Evolutionary conservation across 2,113 vertebrate genomes (phyloP), one percentile per base, ranked within the genome.

Genomic region (Bothrops jararaca): DNA sequence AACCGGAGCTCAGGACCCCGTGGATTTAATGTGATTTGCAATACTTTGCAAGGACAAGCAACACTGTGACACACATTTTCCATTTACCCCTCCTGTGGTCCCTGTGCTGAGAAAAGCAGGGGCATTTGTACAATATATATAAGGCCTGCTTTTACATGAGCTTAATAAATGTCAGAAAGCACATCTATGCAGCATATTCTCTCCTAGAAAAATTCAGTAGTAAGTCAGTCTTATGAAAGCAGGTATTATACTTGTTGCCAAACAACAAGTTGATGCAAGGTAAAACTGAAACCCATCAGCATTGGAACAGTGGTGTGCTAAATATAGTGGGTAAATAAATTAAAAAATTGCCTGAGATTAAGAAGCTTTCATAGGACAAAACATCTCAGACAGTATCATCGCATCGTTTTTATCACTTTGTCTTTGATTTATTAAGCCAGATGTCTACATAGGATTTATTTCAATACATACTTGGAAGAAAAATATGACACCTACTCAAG

Each of bases 371-470:
- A 26, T 7, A 56, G 15, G 39, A 86, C 93, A 60, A 34, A 91
- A 86, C 23, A 42, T 56, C 69, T 60, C 92, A 57, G 94, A 91
- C 85, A 93, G 56, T 39, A 26, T 87, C 18, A 2, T 42, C 86
- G 15, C 90, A 93, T 54, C 23, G 29, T 0, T 0, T 20, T 91
- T 94, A 58, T 93, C 39, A 58, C 86, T 94, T 69, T 95, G 24
- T 45, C 4, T 95, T 95, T 91, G 56, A 42, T 95, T 94, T 93
- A 48, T 88, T 15, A 74, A 94, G 93, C 91, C 57, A 80, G 9
- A 24, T 92, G 94, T 42, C 48, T 54, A 86, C 92, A 53, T 0
- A 11, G 89, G 89, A 92, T 95, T 94, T 90, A 85, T 89, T 91
- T 91, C 92, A 91, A 39, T 24, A 56, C 5, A 6, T 90, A 48